Percentiles rank a stretch among this genome's conserved stretches.
phyloP scores from a whole-genome alignment of 2,797 vertebrate genomes.

The Spondyliosoma cantharus region DNA sequence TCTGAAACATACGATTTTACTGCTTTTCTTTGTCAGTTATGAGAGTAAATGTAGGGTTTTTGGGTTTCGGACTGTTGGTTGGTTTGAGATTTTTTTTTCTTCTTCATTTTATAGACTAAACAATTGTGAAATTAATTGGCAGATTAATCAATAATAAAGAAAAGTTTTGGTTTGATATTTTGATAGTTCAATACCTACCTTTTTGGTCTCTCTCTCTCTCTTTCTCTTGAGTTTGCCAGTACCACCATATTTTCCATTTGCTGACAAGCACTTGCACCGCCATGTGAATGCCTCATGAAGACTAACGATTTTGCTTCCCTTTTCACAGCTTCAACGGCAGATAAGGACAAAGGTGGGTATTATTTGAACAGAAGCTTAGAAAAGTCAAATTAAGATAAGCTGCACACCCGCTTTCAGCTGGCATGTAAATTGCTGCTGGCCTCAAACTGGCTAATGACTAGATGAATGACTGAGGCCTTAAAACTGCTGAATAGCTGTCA shows the following conservation, averaged over 20 bases:
- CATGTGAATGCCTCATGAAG: slow-evolving; percentile 28
- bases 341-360: slow-evolving; percentile 71
- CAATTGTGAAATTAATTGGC: no score
- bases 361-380: slow-evolving; percentile 41
- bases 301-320: slow-evolving; percentile 38
- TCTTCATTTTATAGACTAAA: no score
- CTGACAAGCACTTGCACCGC: slow-evolving; percentile 35
- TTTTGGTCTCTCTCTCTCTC: neutral
- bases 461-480: slow-evolving; percentile 43
- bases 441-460: slow-evolving; percentile 38
- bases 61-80: no score
- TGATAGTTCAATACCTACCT: neutral
- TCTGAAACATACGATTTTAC: no score
- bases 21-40: no score
- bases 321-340: slow-evolving; percentile 60
- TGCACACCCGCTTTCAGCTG: slow-evolving; percentile 21
- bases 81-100: no score
- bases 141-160: neutral
- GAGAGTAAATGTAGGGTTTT: no score
- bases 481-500: slow-evolving; percentile 56
- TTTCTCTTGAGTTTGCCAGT: slow-evolving; percentile 1
- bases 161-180: neutral
- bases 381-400: slow-evolving; percentile 59
- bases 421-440: slow-evolving; percentile 36
- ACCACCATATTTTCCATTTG: slow-evolving; percentile 21